phyloP scores from a whole-genome alignment of 2,888 invertebrate genomes.

The Leptura quadrifasciata region DNA sequence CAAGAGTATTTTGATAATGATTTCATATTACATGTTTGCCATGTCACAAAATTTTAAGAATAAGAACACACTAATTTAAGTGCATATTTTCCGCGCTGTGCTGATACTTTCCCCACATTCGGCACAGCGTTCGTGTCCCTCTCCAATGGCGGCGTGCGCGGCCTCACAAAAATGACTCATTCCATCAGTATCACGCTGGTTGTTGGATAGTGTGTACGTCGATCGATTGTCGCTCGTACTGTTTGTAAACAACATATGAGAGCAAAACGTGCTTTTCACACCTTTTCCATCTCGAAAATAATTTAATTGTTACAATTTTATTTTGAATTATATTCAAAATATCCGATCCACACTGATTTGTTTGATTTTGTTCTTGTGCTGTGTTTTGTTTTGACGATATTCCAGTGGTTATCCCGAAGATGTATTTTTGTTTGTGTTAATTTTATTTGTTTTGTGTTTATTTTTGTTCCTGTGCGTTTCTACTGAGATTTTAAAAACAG shows the following conservation, averaged over 20 bases:
- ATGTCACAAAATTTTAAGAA: not conserved
- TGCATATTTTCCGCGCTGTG: slow-evolving; percentile 5
- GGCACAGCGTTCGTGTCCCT: slow-evolving; percentile 46
- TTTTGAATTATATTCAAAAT: slow-evolving; percentile 15
- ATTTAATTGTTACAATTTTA: slow-evolving; percentile 20
- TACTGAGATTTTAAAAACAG: slow-evolving; percentile 17
- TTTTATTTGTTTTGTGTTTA: slow-evolving; percentile 39
- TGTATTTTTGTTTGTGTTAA: slow-evolving; percentile 44
- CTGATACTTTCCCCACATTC: slow-evolving; percentile 4
- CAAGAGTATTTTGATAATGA: too few relatives aligned
- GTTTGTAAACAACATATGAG: slow-evolving; percentile 56
- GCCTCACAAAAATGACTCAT: slow-evolving; percentile 55
- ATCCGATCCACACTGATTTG: not conserved
- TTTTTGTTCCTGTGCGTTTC: slow-evolving; percentile 14
- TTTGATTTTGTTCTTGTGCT: slow-evolving; percentile 41
- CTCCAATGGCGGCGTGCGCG: slow-evolving; percentile 53
- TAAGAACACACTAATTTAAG: too few relatives aligned
- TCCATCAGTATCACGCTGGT: slow-evolving; percentile 51
- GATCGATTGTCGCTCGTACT: slow-evolving; percentile 43
- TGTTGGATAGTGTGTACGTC: slow-evolving; percentile 43
- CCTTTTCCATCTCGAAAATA: slow-evolving; percentile 32
- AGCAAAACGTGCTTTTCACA: slow-evolving; percentile 50
- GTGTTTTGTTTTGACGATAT: slow-evolving; percentile 40
- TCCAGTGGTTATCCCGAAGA: slow-evolving; percentile 28
- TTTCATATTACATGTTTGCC: not conserved